phyloP scores from a whole-genome alignment of 1,140 invertebrate genomes.

The Macrobrachium rosenbergii region DNA sequence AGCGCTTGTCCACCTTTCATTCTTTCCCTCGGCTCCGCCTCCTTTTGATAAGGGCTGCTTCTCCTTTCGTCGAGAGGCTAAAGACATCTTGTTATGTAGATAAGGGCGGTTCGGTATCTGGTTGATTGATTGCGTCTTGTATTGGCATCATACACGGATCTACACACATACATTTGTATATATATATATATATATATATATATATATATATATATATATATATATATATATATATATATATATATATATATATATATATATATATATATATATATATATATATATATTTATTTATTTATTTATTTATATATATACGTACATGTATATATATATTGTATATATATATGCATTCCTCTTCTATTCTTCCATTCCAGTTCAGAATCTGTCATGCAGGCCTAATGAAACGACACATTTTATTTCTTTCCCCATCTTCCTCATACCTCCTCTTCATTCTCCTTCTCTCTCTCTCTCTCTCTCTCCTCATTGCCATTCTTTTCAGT shows the following conservation, averaged over 20 bases:
- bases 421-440: neutral
- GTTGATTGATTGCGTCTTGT: too few species aligned
- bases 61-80: too few species aligned
- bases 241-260: conserved; percentile 27
- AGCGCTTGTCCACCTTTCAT: too few species aligned
- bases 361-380: neutral
- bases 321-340: conserved; percentile 30
- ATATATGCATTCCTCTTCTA: neutral
- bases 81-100: too few species aligned
- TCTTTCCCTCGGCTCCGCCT: too few species aligned
- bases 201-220: conserved; percentile 28
- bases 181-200: conserved; percentile 34
- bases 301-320: conserved; percentile 21
- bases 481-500: too few species aligned
- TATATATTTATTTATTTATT: conserved; percentile 12
- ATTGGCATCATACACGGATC: neutral
- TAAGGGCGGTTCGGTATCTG: too few species aligned
- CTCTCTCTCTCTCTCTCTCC: neutral
- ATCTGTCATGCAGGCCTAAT: too few species aligned
- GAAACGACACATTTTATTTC: too few species aligned
- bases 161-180: conserved; percentile 9
- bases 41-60: too few species aligned
- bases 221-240: conserved; percentile 28
- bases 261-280: conserved; percentile 34
- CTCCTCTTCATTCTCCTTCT: neutral